Base-by-base conservation (phyloP, 1,140 invertebrate genomes). In the Neelides sp. region DNA sequence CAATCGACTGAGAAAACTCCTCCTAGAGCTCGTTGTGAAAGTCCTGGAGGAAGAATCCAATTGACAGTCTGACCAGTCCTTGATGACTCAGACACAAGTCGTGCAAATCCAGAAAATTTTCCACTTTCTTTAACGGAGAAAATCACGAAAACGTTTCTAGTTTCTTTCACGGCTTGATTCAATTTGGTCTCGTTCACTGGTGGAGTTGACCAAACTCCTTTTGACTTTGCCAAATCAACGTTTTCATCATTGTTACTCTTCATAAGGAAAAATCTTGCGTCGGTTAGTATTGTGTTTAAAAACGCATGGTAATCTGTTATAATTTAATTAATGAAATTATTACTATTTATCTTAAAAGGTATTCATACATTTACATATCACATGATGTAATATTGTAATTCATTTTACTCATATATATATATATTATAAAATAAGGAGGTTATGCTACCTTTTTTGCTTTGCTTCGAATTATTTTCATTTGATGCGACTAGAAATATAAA, bases 221-320 rank as follows among this genome's bases (percentile, higher is more conserved):
- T 94, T 1, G 80, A 82, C 71, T 97, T 97, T 1, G 92, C 92
- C 23, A 97, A 63, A 20, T 83, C 83, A 24, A 98, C 83, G 71
- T 98, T 98, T 68, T 97, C 93, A 52, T 85, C 83, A 71, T 97
- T 97, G 68, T 96, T 96, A 37, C 91, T 95, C 69, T 97, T 97
- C 55, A 98, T 95, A 20, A 97, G 77, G 71, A 96, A 98, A 74
- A 93, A 97, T 57, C 90, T 76, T 53, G 92, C 86, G 69, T 94
- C 88, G 60, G 89, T 76, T 67, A 96, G 95, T 43, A 97, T n/a
- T n/a, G n/a, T n/a, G n/a, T n/a, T n/a, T n/a, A n/a, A n/a, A n/a
- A n/a, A n/a, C n/a, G n/a, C n/a, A n/a, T n/a, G n/a, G n/a, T n/a
- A n/a, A n/a, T n/a, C n/a, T n/a, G n/a, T n/a, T n/a, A n/a, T n/a